These are phyloP conservation scores for Octomys mimax DNA, from an alignment of 2,797 vertebrate genomes.

Conservation along the genomic window DNA sequence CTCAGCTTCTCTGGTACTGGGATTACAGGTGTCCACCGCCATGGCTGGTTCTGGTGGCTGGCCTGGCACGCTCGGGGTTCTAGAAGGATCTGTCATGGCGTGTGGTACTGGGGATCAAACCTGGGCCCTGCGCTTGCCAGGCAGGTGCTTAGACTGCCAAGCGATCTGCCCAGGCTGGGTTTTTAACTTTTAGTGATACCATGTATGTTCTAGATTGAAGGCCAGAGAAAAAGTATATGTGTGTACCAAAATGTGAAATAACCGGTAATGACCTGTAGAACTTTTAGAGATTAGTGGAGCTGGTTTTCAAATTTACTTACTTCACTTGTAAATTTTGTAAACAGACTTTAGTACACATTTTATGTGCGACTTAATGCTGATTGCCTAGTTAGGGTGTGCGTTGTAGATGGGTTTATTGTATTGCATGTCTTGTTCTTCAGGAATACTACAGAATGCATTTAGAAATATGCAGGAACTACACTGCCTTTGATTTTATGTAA, in stretches of 20 bases:
- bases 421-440: not conserved
- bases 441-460: not conserved
- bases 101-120: too few species aligned
- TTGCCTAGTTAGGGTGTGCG: not conserved
- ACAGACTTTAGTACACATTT: constrained; percentile 19
- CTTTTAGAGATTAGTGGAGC: not conserved
- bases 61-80: too few species aligned
- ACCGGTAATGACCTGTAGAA: not conserved
- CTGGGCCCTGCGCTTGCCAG: too few species aligned
- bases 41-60: too few species aligned
- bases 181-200: not conserved
- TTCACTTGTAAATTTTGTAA: constrained; percentile 10
- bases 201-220: not conserved
- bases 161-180: too few species aligned
- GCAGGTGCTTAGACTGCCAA: too few species aligned
- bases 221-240: not conserved
- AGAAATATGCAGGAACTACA: not conserved
- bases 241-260: not conserved
- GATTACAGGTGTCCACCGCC: too few species aligned
- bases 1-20: too few species aligned
- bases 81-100: too few species aligned
- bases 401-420: not conserved
- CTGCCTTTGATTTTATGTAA: constrained; percentile 13
- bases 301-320: constrained; percentile 30
- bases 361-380: constrained; percentile 23